Base-by-base conservation (phyloP, 2,888 invertebrate species). In the Drosophila silvestris region DNA sequence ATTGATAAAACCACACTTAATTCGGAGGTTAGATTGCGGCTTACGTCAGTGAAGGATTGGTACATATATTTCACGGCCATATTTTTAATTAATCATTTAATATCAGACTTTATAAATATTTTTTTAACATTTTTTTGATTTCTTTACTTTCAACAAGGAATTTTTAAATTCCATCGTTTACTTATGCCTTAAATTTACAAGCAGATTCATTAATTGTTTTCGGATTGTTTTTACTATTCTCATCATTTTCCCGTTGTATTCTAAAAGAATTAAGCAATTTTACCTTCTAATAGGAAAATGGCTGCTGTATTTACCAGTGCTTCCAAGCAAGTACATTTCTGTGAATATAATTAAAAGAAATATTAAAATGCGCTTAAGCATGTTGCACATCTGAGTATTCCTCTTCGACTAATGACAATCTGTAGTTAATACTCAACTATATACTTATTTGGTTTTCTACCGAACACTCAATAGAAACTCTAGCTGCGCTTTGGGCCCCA, bases 321-420 rank as follows among this genome's bases (percentile, higher is more conserved):
- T 0, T 19, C 12, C 28, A n/a, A n/a, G 16, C 22, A 74, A 14
- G 9, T 12, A 56, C 1, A 68, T 16, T 7, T 3, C 16, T 2
- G 5, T 6, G 5, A 58, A 19, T 2, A 74, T 5, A 12, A 62
- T 14, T 5, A 73, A 54, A 10, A 72, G 9, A 12, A 19, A 26
- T 44, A 74, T 37, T 2, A 73, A 7, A 14, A 33, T 3, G 41
- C 14, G 22, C 3, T 28, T 28, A 5, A 37, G 32, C 74, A 74
- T 74, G 58, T 61, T 73, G 53, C 22, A 28, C 67, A 12, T 10
- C 30, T 28, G 6, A 67, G 39, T 30, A 22, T 9, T 12, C 3
- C 19, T 16, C 22, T 12, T 1, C 7, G 35, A 69, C 33, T 65
- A 51, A 51, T 51, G 3, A 10, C 32, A 28, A 28, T 3, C 5